Percentiles rank a stretch among this genome's conserved stretches.
Evolutionary conservation across 2,797 vertebrate genomes (phyloP).

Genomic region (Otus scops): DNA sequence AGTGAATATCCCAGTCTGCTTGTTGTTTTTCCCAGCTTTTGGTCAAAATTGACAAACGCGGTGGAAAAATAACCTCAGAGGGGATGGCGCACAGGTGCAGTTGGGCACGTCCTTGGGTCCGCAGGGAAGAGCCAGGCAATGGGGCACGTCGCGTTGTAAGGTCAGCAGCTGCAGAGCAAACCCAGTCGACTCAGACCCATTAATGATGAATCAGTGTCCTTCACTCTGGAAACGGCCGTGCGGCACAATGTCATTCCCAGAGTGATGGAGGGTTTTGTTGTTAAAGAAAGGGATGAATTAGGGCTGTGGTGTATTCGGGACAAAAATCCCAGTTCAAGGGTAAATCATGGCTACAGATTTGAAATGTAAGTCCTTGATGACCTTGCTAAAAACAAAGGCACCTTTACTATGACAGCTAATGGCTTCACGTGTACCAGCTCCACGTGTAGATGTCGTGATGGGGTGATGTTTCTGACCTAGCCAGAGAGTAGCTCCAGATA

Average conservation of each 20-base stretch:
- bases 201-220: neutral
- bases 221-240: fast-evolving
- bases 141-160: fast-evolving
- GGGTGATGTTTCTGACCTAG: neutral
- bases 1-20: fast-evolving
- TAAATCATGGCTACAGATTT: neutral
- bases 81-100: fast-evolving
- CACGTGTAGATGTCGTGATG: fast-evolving
- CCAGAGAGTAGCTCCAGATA: neutral
- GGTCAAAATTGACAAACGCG: fast-evolving
- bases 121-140: fast-evolving
- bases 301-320: neutral
- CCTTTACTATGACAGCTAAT: neutral
- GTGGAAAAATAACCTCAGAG: neutral
- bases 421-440: neutral
- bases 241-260: neutral
- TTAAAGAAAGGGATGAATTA: neutral
- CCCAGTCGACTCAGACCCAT: fast-evolving
- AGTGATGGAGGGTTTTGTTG: neutral
- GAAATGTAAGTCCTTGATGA: neutral
- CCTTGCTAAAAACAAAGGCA: slow-evolving; percentile 11
- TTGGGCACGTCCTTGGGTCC: fast-evolving
- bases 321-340: neutral
- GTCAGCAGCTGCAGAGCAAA: neutral
- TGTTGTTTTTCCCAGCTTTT: neutral